These are phyloP conservation scores for Platysternon megacephalum DNA, from an alignment of 2,113 vertebrate species.

Conservation along the genomic window DNA sequence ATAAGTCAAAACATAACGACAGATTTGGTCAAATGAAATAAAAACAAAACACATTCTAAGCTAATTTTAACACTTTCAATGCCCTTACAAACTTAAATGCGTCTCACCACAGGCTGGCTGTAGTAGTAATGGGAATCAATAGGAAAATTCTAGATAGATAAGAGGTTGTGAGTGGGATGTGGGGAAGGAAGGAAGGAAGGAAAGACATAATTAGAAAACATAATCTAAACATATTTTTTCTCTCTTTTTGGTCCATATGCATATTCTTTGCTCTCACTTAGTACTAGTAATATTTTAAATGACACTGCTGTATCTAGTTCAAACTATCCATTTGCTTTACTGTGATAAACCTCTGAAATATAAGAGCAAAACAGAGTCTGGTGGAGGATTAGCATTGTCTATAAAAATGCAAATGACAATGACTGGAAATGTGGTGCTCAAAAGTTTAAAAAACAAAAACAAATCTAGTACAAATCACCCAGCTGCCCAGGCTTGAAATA, in stretches of 20 bases:
- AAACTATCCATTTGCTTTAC: background rate
- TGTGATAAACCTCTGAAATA: conserved; percentile 20
- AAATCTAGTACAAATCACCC: conserved; percentile 61
- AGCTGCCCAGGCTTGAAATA: conserved; percentile 35
- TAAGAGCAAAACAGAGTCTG: conserved; percentile 38
- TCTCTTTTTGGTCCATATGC: background rate
- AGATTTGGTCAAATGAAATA: too few relatives aligned
- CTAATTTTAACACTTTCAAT: too few relatives aligned
- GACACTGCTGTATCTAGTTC: background rate
- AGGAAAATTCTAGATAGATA: rapidly evolving
- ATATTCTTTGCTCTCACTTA: background rate
- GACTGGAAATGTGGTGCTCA: conserved; percentile 48
- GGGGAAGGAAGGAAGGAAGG: background rate
- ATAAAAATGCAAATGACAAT: conserved; percentile 53
- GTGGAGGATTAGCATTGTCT: conserved; percentile 38
- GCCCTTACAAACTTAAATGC: too few relatives aligned
- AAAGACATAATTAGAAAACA: background rate
- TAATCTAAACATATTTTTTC: background rate
- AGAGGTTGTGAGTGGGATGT: background rate
- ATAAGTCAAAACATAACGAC: too few relatives aligned
- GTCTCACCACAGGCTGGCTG: background rate
- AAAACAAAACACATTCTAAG: too few relatives aligned
- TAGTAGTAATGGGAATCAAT: background rate
- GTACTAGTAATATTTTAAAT: background rate
- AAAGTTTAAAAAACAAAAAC: conserved; percentile 24